Base-by-base conservation (phyloP, 2,113 vertebrate genomes). In the Junco hyemalis region DNA sequence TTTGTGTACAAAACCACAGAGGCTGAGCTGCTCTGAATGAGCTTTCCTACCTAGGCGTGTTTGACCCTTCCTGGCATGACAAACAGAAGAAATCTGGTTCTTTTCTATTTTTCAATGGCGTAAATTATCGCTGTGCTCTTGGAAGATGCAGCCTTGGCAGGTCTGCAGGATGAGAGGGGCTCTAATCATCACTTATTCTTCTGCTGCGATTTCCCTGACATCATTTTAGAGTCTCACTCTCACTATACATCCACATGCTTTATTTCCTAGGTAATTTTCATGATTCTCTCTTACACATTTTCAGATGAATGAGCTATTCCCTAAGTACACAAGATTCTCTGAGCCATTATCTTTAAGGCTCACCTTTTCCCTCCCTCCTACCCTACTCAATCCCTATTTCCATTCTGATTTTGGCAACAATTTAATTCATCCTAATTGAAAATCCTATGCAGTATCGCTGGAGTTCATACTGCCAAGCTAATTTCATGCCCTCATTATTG, bases 111-210 rank as follows among this genome's bases (percentile, higher is more conserved):
- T 73, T 92, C 90, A 95, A 91, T 93, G 54, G 74, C 0, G 10
- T 47, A 95, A 95, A 95, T 96, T 95, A 93, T 80, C 10, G 4
- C 81, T 44, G 54, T 77, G 81, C 85, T 94, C 91, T 95, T 90
- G 71, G 78, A 95, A 95, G 79, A 90, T 0, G 3, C 59, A 92
- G 82, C 80, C 60, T 53, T 95, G 91, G 94, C 93, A 93, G 86
- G 81, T 91, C 90, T 90, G 81, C 65, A 90, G 68, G 65, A 80
- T 44, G 81, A 90, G 36, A 88, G 74, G 48, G 84, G 50, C 71
- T 92, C 59, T 92, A 94, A 95, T 95, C 93, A 96, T 95, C 66
- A 77, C 71, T 95, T 88, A 95, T 94, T 97, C 86, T 96, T 95
- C 91, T 80, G 29, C 74, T 93, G 85, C 0, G 0, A 87, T 95